Base-by-base conservation (phyloP, 2,888 invertebrate genomes). In the Galeruca laticollis region DNA sequence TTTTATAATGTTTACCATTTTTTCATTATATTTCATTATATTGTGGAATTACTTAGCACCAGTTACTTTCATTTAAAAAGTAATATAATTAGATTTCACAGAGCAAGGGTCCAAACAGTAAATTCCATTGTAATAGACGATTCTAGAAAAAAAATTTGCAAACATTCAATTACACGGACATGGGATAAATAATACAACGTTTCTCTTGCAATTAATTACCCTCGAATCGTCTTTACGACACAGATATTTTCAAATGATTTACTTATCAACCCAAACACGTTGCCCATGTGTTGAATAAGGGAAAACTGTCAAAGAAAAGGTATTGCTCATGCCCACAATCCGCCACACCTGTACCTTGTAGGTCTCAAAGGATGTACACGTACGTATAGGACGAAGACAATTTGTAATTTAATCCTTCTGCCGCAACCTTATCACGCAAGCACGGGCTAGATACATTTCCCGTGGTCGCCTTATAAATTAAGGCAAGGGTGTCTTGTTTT, bases 331-430 rank as follows among this genome's bases (percentile, higher is more conserved):
- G 11, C 26, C 6, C n/a, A 21, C 5, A 52, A 52, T 52, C 52
- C 52, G 8, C 52, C 52, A 52, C 52, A 52, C 31, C 52, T 52
- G 52, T n/a, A 52, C 52, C 52, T 52, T 26, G 26, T 52, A n/a
- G 26, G 52, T 52, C 52, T 52, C 26, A 52, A 52, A 52, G 52
- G 52, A 52, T 52, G 31, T 52, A 26, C n/a, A 15, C 13, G 21
- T 6, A 6, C 26, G 52, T 21, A n/a, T 52, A 26, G 52, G 52
- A 21, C 52, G 31, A 52, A 52, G 31, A 52, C 52, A 31, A 52
- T 52, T n/a, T 52, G 52, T 52, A 52, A 52, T 26, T 21, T 52
- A 52, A 52, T 52, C 52, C 52, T 26, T 52, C 5, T 52, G 52
- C 26, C 15, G 52, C 52, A 52, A 52, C 52, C 52, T 52, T 52